Base-by-base conservation (phyloP, 2,113 vertebrate species). In the Pipra filicauda region DNA sequence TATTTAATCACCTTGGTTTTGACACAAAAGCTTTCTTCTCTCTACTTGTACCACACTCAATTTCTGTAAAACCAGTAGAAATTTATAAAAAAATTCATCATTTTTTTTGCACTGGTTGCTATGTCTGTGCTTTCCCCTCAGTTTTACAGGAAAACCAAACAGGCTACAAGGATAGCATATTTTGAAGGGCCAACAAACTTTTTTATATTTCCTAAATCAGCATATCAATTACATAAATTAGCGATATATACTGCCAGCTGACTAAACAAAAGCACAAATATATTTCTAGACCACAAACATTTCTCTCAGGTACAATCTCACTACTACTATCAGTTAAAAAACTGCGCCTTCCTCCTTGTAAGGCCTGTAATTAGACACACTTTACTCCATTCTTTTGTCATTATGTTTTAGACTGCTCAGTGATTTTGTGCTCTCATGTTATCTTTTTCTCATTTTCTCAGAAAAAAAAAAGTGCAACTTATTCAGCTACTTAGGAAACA, bases 1-100 rank as follows among this genome's bases (percentile, higher is more conserved):
- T 80, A 71, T 48, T 51, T 57, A 57, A 59, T 51, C 27, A 84
- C 15, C 9, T 59, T 55, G 55, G 48, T 74, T 93, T 84, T 67
- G 27, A 92, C 61, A 61, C 41, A 91, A 87, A 93, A 57, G 10
- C 16, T 82, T 69, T 72, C 65, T 70, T 82, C 46, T 80, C 30
- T 81, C 61, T 81, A 48, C 21, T 51, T 58, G 39, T 85, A 49
- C 28, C 67, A 83, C 59, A 61, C 5, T 35, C 33, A 71, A 30
- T 21, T 74, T 80, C 41, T 91, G 48, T 37, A 46, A 89, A 89
- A 85, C 17, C 24, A 69, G 44, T 21, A 92, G 28, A 87, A 57
- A 69, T 72, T 20, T 69, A 59, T 27, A 0, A 4, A 65, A 48
- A 64, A 67, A 44, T 0, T 0, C 54, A 8, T 51, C 3, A 21